Evolutionary conservation across 2,888 invertebrate species (phyloP).

Genomic region (Dolichomitus sp.): DNA sequence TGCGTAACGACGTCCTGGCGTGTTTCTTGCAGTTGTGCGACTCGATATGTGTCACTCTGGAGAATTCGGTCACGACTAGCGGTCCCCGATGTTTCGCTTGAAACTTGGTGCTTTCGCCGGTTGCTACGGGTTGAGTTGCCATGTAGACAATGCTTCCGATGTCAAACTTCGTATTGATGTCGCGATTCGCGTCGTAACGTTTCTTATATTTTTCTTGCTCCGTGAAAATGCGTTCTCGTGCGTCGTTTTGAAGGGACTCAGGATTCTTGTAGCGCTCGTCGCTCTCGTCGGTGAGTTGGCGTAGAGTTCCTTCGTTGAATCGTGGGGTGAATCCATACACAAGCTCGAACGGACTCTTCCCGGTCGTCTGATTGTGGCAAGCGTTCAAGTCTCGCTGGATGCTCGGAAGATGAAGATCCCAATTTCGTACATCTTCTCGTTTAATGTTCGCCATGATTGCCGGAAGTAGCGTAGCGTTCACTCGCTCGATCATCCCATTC

Average conservation of each 20-base stretch:
- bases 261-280: constrained; percentile 4
- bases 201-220: neutral
- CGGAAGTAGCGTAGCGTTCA: constrained; percentile 47
- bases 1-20: constrained; percentile 31
- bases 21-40: constrained; percentile 3
- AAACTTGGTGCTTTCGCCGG: constrained; percentile 13
- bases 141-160: constrained; percentile 32
- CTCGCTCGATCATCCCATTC: constrained; percentile 62
- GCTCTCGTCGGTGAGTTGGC: constrained; percentile 25
- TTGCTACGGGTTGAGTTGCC: neutral
- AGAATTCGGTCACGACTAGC: constrained; percentile 3
- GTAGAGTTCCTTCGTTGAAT: constrained; percentile 15
- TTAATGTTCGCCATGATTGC: neutral
- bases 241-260: neutral
- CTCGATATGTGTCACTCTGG: constrained; percentile 30
- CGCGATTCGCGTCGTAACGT: constrained; percentile 3
- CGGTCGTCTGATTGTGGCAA: constrained; percentile 54
- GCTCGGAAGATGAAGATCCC: constrained; percentile 40
- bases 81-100: constrained; percentile 38
- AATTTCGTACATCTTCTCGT: constrained; percentile 27
- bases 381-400: constrained; percentile 67
- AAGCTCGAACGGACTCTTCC: constrained; percentile 63
- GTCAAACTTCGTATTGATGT: neutral
- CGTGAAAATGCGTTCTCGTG: constrained; percentile 1
- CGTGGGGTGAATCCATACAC: constrained; percentile 56